Evolutionary conservation across 1,140 invertebrate species (phyloP).

Genomic region (Nasonia vitripennis): DNA sequence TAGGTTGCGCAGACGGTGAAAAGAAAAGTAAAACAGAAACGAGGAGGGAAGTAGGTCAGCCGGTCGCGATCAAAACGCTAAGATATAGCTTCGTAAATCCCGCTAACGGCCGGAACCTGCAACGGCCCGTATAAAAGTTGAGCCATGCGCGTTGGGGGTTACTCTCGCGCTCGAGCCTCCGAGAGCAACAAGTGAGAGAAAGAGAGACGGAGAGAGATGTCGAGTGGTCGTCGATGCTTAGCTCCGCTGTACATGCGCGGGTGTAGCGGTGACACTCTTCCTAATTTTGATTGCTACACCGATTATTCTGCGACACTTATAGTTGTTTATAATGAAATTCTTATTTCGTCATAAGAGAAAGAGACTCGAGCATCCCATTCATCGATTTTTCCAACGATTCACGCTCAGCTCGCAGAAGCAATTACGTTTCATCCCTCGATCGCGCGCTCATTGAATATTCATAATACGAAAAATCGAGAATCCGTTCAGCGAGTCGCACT

Average conservation of each 20-base stretch:
- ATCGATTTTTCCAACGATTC: not conserved
- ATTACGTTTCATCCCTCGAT: conserved; percentile 45
- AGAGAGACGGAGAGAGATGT: not conserved
- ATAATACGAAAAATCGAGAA: not conserved
- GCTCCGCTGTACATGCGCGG: no score
- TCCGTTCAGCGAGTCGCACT: conserved; percentile 11
- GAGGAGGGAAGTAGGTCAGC: not conserved
- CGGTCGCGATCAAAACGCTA: conserved; percentile 21
- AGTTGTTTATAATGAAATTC: no score
- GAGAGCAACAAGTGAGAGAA: conserved; percentile 65
- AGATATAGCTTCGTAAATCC: conserved; percentile 67
- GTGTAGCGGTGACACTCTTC: no score
- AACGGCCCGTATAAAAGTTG: conserved; percentile 58
- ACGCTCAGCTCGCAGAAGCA: not conserved
- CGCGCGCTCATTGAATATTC: conserved; percentile 28
- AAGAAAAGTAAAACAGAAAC: not conserved
- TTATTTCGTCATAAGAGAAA: no score
- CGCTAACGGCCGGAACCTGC: conserved; percentile 60
- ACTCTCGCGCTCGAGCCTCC: conserved; percentile 54
- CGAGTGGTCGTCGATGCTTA: not conserved
- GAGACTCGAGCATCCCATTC: no score
- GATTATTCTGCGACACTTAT: no score
- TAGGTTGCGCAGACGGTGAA: not conserved
- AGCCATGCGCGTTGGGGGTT: conserved; percentile 56
- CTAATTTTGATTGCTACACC: no score